Evolutionary conservation across 2,113 vertebrate genomes (phyloP).

Genomic region (Anhinga anhinga): DNA sequence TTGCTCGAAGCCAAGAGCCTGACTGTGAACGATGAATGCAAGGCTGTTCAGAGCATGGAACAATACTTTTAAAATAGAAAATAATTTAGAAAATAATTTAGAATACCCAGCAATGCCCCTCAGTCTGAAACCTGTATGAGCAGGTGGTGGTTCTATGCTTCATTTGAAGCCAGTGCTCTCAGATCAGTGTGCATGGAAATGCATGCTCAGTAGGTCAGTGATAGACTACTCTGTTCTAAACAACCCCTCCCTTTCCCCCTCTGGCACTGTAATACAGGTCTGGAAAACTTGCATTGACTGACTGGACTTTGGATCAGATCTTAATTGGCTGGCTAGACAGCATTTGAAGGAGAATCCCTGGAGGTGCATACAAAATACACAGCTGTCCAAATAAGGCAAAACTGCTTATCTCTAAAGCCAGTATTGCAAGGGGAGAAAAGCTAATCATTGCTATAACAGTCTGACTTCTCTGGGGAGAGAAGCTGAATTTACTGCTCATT

Average conservation of each 20-base stretch:
- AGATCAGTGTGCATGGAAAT: not conserved
- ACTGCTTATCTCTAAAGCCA: not conserved
- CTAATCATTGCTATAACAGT: not conserved
- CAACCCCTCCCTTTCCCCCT: accelerated
- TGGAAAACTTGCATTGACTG: not conserved
- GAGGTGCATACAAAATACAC: not conserved
- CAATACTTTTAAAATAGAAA: not conserved
- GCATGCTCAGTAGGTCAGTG: not conserved
- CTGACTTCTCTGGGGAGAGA: not conserved
- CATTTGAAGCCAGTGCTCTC: accelerated
- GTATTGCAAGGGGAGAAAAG: not conserved
- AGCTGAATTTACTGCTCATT: not conserved
- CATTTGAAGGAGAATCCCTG: not conserved
- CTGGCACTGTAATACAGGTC: not conserved
- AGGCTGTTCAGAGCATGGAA: not conserved
- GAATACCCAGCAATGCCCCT: not conserved
- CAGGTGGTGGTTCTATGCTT: not conserved
- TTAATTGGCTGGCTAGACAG: not conserved
- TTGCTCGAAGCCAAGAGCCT: not conserved
- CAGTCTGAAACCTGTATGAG: not conserved
- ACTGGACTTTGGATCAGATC: not conserved
- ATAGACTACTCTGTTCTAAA: not conserved
- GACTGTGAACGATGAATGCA: not conserved
- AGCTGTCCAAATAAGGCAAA: not conserved
- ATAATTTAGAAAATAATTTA: not conserved